A percentile compares a stretch with the other conserved stretches of the same genome.
Evolutionary conservation across 1,140 invertebrate species (phyloP).

Genomic region (Thalassaphorura encarpata): DNA sequence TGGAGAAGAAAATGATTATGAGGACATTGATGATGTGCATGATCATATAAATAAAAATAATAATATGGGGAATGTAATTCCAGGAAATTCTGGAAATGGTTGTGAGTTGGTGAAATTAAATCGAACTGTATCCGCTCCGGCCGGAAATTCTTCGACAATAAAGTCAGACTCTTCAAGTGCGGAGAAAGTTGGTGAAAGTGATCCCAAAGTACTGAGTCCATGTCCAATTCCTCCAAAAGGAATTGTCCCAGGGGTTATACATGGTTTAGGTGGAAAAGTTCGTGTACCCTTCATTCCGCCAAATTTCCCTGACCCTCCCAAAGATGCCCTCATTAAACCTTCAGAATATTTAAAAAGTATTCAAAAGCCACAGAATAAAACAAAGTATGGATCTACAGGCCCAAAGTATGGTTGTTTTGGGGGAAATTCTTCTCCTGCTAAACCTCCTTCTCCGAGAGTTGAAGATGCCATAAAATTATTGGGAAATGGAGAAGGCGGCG

Average conservation of each 20-base stretch:
- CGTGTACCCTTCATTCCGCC: slow-evolving; percentile 30
- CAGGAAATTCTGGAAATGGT: slow-evolving; percentile 9
- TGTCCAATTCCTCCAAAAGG: slow-evolving; percentile 47
- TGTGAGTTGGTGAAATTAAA: slow-evolving; percentile 11
- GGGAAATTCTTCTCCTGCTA: not conserved
- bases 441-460: slow-evolving; percentile 14
- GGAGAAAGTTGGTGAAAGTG: slow-evolving; percentile 30
- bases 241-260: slow-evolving; percentile 41
- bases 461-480: slow-evolving; percentile 26
- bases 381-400: not conserved
- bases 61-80: not conserved
- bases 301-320: slow-evolving; percentile 40
- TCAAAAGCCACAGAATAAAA: slow-evolving; percentile 46
- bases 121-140: slow-evolving; percentile 15
- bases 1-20: slow-evolving; percentile 32
- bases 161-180: too few species aligned
- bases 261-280: not conserved
- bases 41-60: slow-evolving; percentile 6
- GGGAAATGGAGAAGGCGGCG: slow-evolving; percentile 35
- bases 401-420: slow-evolving; percentile 1
- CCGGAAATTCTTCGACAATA: slow-evolving; percentile 10
- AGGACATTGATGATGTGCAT: slow-evolving; percentile 30
- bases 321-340: slow-evolving; percentile 72
- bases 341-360: slow-evolving; percentile 81
- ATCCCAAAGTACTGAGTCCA: slow-evolving; percentile 43